Evolutionary conservation across 1,140 invertebrate species (phyloP).

Genomic region (Bombus sylvicola): DNA sequence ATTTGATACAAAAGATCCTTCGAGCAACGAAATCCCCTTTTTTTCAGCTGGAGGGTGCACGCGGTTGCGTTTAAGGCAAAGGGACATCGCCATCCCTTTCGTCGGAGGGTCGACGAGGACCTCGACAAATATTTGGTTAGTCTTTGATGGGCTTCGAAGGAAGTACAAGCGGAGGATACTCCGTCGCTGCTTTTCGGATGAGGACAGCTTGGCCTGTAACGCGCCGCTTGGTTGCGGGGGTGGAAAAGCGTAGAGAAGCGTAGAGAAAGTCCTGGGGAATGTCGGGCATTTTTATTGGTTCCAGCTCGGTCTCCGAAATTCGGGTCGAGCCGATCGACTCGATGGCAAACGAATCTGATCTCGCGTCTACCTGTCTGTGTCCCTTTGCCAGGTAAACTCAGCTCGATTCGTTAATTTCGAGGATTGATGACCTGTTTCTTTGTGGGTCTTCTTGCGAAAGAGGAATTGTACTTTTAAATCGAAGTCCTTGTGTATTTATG

Average conservation of each 20-base stretch:
- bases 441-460: neutral
- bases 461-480: neutral
- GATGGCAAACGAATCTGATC: conserved; percentile 62
- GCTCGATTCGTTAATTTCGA: neutral
- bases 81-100: conserved; percentile 27
- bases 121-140: conserved; percentile 82
- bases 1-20: conserved; percentile 64
- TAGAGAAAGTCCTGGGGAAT: conserved; percentile 55
- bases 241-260: conserved; percentile 36
- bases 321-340: conserved; percentile 51
- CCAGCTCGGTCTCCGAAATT: conserved; percentile 60
- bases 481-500: too few species aligned
- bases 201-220: conserved; percentile 50
- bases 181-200: conserved; percentile 36
- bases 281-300: conserved; percentile 71
- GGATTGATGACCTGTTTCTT: too few species aligned
- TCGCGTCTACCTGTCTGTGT: conserved; percentile 31
- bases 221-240: conserved; percentile 19
- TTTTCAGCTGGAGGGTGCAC: conserved; percentile 31
- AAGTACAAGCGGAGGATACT: conserved; percentile 60
- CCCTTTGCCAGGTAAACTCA: conserved; percentile 1
- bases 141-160: conserved; percentile 70
- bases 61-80: conserved; percentile 65
- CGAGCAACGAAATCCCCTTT: neutral
- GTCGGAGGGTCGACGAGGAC: conserved; percentile 70